Percentiles rank a stretch among this genome's conserved stretches.
phyloP scores from a whole-genome alignment of 2,113 vertebrate species.

The Syrmaticus mikado region DNA sequence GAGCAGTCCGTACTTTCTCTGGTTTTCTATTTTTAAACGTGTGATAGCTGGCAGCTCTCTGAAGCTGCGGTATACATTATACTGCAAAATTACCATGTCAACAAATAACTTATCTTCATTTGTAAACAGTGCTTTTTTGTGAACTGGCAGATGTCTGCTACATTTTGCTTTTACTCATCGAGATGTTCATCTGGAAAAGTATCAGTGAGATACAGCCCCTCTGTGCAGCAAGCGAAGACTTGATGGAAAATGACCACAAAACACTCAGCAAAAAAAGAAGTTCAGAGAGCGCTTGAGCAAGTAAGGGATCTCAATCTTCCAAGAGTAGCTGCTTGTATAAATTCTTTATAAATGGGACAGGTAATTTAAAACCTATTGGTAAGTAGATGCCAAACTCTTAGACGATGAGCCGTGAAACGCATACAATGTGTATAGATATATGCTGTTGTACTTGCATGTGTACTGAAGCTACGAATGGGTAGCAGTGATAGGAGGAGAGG shows the following conservation, averaged over 20 bases:
- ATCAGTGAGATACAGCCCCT: not conserved
- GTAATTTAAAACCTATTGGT: not conserved
- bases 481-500: too few relatives aligned
- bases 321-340: not conserved
- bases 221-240: not conserved
- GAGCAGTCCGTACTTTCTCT: conserved; percentile 19
- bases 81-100: conserved; percentile 53
- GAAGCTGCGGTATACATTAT: conserved; percentile 23
- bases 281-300: conserved; percentile 13
- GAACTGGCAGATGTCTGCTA: conserved; percentile 43
- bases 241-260: conserved; percentile 58
- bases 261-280: conserved; percentile 28
- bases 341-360: rapidly evolving
- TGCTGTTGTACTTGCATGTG: rapidly evolving
- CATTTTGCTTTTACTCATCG: not conserved
- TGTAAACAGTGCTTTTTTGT: conserved; percentile 45
- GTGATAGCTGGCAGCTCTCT: not conserved
- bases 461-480: not conserved
- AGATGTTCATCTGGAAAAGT: conserved; percentile 29
- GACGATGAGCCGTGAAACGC: not conserved
- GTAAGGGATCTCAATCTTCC: not conserved
- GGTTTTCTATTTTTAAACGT: not conserved
- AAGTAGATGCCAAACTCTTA: not conserved
- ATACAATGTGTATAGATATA: rapidly evolving
- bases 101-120: conserved; percentile 52